Evolutionary conservation across 2,888 invertebrate genomes (phyloP), one percentile per base, ranked within the genome.

Genomic region (Eurois occulta): DNA sequence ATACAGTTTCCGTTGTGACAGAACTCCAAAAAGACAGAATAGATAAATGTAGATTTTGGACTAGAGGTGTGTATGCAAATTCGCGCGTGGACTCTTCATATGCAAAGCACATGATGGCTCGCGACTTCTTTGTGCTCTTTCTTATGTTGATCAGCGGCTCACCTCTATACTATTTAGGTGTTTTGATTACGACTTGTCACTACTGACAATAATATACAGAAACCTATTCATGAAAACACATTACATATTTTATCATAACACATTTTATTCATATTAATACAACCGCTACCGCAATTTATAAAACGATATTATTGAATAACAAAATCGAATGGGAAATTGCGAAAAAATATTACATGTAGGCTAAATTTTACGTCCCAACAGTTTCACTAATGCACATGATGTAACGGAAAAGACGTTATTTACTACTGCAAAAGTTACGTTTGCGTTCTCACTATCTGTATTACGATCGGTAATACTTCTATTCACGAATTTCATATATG

Each of bases 31-130:
- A 89, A 85, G 79, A 77, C 87, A 87, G 90, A 90, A 93, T 93
- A 94, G 95, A 95, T 93, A 94, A 89, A 91, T 91, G 90, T 92
- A 92, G 90, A 92, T 94, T 93, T 94, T 90, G 91, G 94, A 93
- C 91, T 92, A 92, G 90, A 92, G 92, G 92, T 91, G 92, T 88
- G 91, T 95, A 96, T 96, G 95, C 91, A 94, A 96, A 96, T 95
- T 90, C 91, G 92, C 96, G 94, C 95, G 96, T 96, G 96, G 95
- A 95, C 95, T 94, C 94, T 96, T 95, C 95, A 94, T 95, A 96
- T 96, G 96, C 94, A 94, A 95, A 96, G 91, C 90, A 87, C 89
- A 91, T 93, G 92, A 93, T 94, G 92, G 91, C 91, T 92, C 92
- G 93, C 92, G 92, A 91, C 92, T 90, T 90, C 91, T 92, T 91